Base-by-base conservation (phyloP, 2,797 vertebrate genomes). In the Sebastes steindachneri region DNA sequence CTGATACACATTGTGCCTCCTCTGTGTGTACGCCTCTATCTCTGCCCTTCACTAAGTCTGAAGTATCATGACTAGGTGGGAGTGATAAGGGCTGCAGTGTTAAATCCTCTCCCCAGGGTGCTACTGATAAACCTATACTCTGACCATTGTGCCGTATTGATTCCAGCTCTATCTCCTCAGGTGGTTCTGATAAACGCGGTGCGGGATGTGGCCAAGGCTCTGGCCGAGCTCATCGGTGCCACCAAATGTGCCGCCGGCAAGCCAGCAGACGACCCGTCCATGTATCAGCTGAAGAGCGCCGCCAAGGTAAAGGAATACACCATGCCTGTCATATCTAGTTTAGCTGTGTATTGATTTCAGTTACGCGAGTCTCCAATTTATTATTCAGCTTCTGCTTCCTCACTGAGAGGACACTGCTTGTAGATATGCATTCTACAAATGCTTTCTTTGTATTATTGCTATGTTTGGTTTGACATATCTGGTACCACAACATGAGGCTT, bases 161-260 rank as follows among this genome's bases (percentile, higher is more conserved):
- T 91, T 87, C 83, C 64, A 19, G 68, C 84, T 86, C 74, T 83
- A n/a, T 90, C 84, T 80, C 88, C 66, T 33, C 90, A 99, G 99
- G 99, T 99, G 91, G 98, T 99, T 73, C 93, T 99, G 84, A 99
- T 99, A 93, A 99, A 99, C 15, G 99, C 99, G 1, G 98, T 99
- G 68, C 97, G 99, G 84, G 99, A 99, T 8, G 99, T 99, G 82
- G 98, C 99, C 58, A 99, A 99, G 90, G 99, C 99, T 63, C 95
- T 99, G 84, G 98, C 98, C 1, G 99, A 99, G 86, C 97, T 99
- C 92, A 99, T 99, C 68, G 90, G 98, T 69, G 98, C 99, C 82
- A 99, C 99, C 77, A 99, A 99, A 91, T 98, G 98, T 90, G 98
- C 99, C 4, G 97, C 98, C 1, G 98, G 99, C 82, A 99, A 99